Base-by-base conservation (phyloP, 1,140 invertebrate species). In the Berghia stephanieae region DNA sequence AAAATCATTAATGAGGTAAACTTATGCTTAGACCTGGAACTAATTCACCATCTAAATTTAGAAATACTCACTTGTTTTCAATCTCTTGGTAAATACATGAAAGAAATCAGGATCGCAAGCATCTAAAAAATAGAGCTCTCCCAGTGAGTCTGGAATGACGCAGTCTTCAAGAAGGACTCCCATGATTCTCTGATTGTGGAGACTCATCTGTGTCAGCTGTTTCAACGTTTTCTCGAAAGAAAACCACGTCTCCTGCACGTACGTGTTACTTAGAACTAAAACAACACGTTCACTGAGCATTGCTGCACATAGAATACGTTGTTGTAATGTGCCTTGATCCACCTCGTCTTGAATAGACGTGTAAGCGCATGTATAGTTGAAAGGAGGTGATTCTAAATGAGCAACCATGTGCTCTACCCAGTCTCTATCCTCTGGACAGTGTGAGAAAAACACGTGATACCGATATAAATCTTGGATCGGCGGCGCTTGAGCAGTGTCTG, bases 261-360 rank as follows among this genome's bases (percentile, higher is more conserved):
- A 87, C 46, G 79, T 80, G 6, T 75, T 71, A 40, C 83, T 83
- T 1, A 87, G 79, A 2, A 86, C 84, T 55, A 87, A 77, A 4
- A 86, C 83, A 1, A 86, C 83, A 27, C 85, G 74, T 72, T 86
- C 83, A 79, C 86, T 87, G n/a, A 87, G 78, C 85, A 86, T 87
- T 5, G 83, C 81, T 0, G 86, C 84, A 80, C 86, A 86, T 43
- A 87, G 74, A 10, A 83, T 78, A 38, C 80, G 86, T 79, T 86
- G 78, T 76, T 83, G 72, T 52, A 80, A 44, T 24, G 76, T 24
- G 34, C 57, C n/a, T 21, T 38, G 76, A 44, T 80, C 75, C 13
- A 70, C 74, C 42, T 80, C 67, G 31, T 77, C 71, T 71, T 77
- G 78, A 43, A 81, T 78, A 38, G 75, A 75, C 16, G 77, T 76